These are phyloP conservation scores for Australoheros facetus DNA, from an alignment of 2,797 vertebrate species.

Conservation along the genomic window DNA sequence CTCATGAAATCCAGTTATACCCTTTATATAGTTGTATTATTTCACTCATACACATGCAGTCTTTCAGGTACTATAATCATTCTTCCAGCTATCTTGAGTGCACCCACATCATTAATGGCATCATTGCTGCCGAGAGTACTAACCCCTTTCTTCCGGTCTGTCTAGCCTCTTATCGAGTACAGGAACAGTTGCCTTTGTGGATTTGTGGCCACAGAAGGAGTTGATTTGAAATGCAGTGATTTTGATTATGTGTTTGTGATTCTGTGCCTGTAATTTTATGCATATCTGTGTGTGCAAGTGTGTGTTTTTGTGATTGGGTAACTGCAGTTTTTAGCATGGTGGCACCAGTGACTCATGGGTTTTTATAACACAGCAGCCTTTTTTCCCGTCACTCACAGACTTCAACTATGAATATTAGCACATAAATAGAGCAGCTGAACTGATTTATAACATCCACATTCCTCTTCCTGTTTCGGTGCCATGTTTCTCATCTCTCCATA, in stretches of 20 bases:
- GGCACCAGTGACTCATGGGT: slow-evolving; percentile 54
- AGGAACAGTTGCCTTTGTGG: slow-evolving; percentile 13
- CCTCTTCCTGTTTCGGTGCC: background rate
- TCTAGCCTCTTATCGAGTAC: background rate
- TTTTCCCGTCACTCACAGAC: slow-evolving; percentile 28
- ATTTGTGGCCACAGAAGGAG: background rate
- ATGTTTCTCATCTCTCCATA: slow-evolving; percentile 6
- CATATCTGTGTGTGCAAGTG: background rate
- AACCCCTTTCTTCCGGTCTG: background rate
- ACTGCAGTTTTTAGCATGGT: slow-evolving; percentile 27
- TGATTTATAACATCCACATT: slow-evolving; percentile 25
- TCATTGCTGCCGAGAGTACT: background rate
- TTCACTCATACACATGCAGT: background rate
- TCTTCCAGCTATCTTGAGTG: background rate
- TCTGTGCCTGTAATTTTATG: slow-evolving; percentile 11
- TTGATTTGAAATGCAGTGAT: slow-evolving; percentile 13
- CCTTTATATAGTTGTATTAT: background rate
- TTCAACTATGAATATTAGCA: slow-evolving; percentile 39
- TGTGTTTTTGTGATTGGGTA: slow-evolving; percentile 17
- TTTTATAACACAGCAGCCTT: slow-evolving; percentile 42
- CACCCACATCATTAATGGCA: slow-evolving; percentile 15
- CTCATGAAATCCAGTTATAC: background rate
- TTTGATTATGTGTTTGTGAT: slow-evolving; percentile 30
- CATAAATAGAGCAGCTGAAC: slow-evolving; percentile 43
- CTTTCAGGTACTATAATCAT: background rate